Base-by-base conservation (phyloP, 2,888 invertebrate species). In the Caenorhabditis sp. region DNA sequence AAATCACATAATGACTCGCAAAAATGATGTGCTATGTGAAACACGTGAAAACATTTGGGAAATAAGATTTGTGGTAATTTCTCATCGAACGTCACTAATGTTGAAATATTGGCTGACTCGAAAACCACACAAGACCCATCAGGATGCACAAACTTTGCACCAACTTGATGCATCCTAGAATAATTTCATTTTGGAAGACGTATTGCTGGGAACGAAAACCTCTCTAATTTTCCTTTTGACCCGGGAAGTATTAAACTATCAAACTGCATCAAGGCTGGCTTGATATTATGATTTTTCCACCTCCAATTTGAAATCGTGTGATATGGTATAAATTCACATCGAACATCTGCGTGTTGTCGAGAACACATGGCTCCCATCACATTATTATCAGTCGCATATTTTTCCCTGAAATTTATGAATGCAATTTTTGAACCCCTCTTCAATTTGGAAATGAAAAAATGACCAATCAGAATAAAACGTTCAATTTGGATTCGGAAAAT, bases 311-410 rank as follows among this genome's bases (percentile, higher is more conserved):
- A 70, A 52, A 75, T 70, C 17, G 70, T 70, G 54, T 70, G 67
- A 70, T 85, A 85, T 14, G 85, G 82, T 36, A 85, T 84, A 31
- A 74, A 78, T 49, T 76, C 81, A 59, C 85, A 85, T 43, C 72
- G 67, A 36, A 75, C 66, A 4, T 76, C 81, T 23, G 65, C 67
- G 23, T 62, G 70, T 49, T 59, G 58, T 59, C 67, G 70, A 25
- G 81, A 58, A 59, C 85, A 86, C 63, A 81, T 74, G 8, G 78
- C 70, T 23, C 83, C 75, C 85, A 85, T 85, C 25, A 85, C 67
- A 68, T 85, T 85, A 63, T 85, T 85, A 65, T 85, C 85, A 23
- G 85, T 85, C 8, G 81, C 73, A 68, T 78, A 86, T 36, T 80
- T 67, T 58, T 78, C 63, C 38, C 80, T 78, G 49, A 65, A 67